Conservation (phyloP, 2,797 vertebrate genomes). For the Chiloscyllium punctatum region DNA sequence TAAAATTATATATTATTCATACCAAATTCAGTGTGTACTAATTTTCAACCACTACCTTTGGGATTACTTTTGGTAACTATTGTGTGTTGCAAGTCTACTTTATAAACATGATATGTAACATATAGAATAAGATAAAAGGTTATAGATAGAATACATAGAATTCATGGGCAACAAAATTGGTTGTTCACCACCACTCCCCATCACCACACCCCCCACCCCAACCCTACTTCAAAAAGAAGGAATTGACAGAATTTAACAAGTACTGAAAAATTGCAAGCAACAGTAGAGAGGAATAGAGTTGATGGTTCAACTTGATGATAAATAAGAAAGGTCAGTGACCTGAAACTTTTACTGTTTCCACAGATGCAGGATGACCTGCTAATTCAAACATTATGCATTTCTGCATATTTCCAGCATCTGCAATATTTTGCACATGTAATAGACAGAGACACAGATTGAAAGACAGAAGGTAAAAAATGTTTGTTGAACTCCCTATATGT, state of each 20-base stretch:
- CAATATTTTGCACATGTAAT: not conserved
- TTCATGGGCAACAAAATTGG: not conserved
- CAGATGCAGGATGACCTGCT: not conserved
- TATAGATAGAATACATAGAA: not conserved
- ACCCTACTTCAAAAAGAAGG: not conserved
- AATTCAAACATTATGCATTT: not conserved
- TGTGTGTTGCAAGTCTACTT: not conserved
- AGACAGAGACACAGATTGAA: not conserved
- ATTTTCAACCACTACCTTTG: not conserved
- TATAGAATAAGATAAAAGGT: not conserved
- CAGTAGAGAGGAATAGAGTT: not conserved
- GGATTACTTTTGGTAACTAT: not conserved
- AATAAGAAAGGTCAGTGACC: not conserved
- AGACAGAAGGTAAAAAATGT: not conserved
- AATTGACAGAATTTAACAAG: not conserved
- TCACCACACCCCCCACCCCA: no score
- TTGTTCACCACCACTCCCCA: not conserved
- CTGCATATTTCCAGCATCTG: not conserved
- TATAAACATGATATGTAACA: not conserved
- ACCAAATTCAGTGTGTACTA: not conserved
- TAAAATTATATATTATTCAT: not conserved
- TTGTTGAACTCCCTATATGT: not conserved
- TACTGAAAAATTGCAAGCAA: not conserved
- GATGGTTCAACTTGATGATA: not conserved
- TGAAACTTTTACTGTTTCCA: not conserved